phyloP scores from a whole-genome alignment of 2,797 vertebrate species.

The Danio jaintianensis region DNA sequence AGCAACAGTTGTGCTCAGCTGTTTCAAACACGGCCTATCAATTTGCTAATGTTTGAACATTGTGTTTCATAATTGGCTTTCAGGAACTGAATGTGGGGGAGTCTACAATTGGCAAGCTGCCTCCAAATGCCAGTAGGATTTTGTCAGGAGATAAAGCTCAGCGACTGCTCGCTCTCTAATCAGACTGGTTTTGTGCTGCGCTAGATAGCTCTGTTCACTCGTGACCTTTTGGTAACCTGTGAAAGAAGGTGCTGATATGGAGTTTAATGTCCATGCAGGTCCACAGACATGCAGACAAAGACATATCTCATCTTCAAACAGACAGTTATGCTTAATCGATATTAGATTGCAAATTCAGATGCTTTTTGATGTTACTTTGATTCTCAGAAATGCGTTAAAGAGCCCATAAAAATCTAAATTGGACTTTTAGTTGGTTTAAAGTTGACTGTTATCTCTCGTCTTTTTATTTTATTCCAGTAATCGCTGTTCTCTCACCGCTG shows the following conservation, averaged over 20 bases:
- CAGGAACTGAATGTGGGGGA: slow-evolving; percentile 36
- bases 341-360: neutral
- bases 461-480: slow-evolving; percentile 75
- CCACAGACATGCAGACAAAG: neutral
- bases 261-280: slow-evolving; percentile 8
- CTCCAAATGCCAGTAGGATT: slow-evolving; percentile 49
- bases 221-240: slow-evolving; percentile 40
- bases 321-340: neutral
- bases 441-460: neutral
- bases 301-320: slow-evolving; percentile 9
- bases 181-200: slow-evolving; percentile 6
- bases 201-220: slow-evolving; percentile 29
- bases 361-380: slow-evolving; percentile 23
- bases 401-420: slow-evolving; percentile 17
- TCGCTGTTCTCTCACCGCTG: slow-evolving; percentile 87
- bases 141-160: slow-evolving; percentile 45
- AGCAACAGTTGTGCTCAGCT: neutral
- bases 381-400: neutral
- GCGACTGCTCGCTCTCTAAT: slow-evolving; percentile 16
- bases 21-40: slow-evolving; percentile 31
- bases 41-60: slow-evolving; percentile 50
- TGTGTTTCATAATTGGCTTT: slow-evolving; percentile 49
- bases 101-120: slow-evolving; percentile 32
- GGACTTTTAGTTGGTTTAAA: slow-evolving; percentile 12
- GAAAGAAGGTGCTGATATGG: slow-evolving; percentile 26